phyloP scores from a whole-genome alignment of 2,888 invertebrate species.

The Eupithecia abbreviata region DNA sequence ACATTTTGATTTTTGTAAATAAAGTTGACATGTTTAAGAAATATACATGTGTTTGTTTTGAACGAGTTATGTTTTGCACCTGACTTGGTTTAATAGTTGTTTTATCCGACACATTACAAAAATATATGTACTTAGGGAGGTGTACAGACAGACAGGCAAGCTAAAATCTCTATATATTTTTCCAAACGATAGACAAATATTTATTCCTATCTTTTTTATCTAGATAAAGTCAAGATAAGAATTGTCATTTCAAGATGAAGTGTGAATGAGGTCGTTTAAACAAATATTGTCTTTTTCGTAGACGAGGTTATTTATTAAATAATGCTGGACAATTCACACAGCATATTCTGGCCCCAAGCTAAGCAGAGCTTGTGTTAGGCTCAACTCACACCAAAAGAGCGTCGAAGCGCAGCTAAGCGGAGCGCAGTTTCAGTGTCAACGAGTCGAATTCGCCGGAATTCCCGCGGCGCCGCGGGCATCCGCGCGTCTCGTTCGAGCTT shows the following conservation, averaged over 20 bases:
- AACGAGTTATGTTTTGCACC: background rate
- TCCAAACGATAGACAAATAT: constrained; percentile 10
- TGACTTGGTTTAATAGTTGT: background rate
- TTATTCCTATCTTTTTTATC: constrained; percentile 11
- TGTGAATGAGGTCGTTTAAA: background rate
- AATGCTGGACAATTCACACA: too few species aligned
- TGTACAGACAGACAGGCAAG: background rate
- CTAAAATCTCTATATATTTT: background rate
- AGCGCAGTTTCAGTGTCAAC: too few species aligned
- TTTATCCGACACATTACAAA: too few species aligned
- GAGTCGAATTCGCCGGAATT: too few species aligned
- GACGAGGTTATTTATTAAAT: background rate
- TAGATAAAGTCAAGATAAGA: constrained; percentile 17
- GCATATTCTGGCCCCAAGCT: too few species aligned
- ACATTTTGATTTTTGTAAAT: constrained; percentile 17
- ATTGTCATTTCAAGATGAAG: background rate
- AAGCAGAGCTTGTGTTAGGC: too few species aligned
- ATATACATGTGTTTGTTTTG: background rate
- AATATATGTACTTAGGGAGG: too few species aligned
- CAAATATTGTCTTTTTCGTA: background rate
- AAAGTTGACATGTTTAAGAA: constrained; percentile 1
- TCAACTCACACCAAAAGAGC: too few species aligned
- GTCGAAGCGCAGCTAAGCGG: too few species aligned
- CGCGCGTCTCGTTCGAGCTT: too few species aligned
- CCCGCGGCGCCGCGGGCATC: too few species aligned